Percentiles rank a stretch among this genome's conserved stretches.
Conservation (phyloP, 2,113 vertebrate genomes). For the Nematolebias whitei region DNA sequence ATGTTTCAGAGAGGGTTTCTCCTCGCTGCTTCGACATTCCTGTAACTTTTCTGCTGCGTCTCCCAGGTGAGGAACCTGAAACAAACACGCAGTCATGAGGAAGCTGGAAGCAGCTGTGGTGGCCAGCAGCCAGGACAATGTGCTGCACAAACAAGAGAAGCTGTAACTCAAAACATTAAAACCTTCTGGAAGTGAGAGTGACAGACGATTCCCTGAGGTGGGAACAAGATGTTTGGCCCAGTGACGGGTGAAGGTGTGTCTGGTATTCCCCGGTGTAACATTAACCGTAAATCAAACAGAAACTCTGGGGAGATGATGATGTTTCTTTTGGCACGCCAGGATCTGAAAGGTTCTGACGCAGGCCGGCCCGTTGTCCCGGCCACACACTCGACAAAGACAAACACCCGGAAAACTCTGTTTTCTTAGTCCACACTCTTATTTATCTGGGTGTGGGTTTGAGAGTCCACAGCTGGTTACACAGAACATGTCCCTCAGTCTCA, state of each 20-base stretch:
- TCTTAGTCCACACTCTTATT: conserved; percentile 53
- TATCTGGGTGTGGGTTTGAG: conserved; percentile 54
- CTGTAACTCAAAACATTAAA: conserved; percentile 1
- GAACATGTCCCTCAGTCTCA: not conserved
- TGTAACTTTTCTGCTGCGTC: not conserved
- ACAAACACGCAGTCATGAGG: conserved; percentile 9
- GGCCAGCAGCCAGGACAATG: conserved; percentile 33
- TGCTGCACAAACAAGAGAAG: conserved; percentile 26
- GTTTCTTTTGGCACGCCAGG: conserved; percentile 47
- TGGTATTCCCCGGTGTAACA: conserved; percentile 58
- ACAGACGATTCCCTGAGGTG: not conserved
- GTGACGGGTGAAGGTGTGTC: conserved; percentile 64
- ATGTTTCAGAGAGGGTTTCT: not conserved
- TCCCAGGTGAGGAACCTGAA: conserved; percentile 25
- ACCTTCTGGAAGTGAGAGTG: too few relatives aligned
- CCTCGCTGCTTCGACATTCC: conserved; percentile 5
- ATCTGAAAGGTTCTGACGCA: conserved; percentile 62
- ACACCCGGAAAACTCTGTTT: conserved; percentile 42
- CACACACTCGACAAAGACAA: conserved; percentile 42
- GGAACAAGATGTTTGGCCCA: not conserved
- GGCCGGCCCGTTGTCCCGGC: conserved; percentile 43
- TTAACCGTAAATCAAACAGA: conserved; percentile 80
- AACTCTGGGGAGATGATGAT: conserved; percentile 51
- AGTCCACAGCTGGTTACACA: conserved; percentile 63
- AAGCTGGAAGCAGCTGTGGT: conserved; percentile 23